Evolutionary conservation across 2,888 invertebrate genomes (phyloP), one percentile per base, ranked within the genome.

Genomic region (Brenthis ino): DNA sequence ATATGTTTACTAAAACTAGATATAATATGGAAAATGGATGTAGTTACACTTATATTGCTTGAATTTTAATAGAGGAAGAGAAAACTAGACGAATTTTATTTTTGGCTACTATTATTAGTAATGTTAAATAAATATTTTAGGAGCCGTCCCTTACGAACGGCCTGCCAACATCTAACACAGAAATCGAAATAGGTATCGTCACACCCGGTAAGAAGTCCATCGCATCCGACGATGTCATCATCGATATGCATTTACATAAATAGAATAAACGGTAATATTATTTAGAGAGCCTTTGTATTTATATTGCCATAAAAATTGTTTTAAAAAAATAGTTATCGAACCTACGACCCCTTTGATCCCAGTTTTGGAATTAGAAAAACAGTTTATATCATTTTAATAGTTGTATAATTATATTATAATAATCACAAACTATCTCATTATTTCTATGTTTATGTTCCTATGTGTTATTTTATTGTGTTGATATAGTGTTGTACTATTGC

Each of bases 171-270:
- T 80, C 82, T 1, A 93, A 92, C 77, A 94, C 94, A 1, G 93
- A 93, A 72, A 78, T 82, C 12, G 91, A 91, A 69, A 79, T 85
- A 28, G 87, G 86, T 12, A 78, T 84, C 2, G 78, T 82, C 50
- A 87, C 87, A 1, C 86, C 89, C 0, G 93, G 91, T 69, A 89
- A 90, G 74, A 94, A 94, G 78, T 93, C 93, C 14, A 80, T 93
- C 60, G 77, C 80, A 0, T 93, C 94, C 13, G 94, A 94, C 76
- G 93, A 94, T 68, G 93, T 94, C 67, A 94, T 94, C 69, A 93
- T 95, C 68, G 94, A 95, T 74, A 94, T 95, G 93, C 93, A 91
- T 88, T 87, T 91, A 85, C 79, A 85, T 70, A 85, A 83, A 20
- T 61, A 69, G 51, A 71, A 20, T 63, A 12, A 28, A 37, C 11